Percentiles rank a stretch among this genome's conserved stretches.
Conservation (phyloP, 2,113 vertebrate genomes). For the Zapornia atra region DNA sequence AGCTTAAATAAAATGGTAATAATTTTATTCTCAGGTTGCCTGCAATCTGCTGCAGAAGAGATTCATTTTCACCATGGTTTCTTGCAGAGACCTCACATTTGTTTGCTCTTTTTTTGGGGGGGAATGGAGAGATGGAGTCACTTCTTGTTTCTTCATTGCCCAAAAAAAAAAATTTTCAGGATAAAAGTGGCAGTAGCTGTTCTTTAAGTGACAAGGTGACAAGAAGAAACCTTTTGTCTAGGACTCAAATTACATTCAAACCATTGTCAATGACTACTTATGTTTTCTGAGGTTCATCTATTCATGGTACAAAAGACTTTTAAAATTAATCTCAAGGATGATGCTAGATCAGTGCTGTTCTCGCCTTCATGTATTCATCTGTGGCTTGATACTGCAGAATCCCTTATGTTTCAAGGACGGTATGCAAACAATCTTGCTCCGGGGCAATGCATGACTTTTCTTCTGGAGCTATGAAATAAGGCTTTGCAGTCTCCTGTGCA, state of each 20-base stretch:
- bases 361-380: background rate
- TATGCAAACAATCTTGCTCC: background rate
- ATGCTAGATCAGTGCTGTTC: background rate
- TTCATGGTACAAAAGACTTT: background rate
- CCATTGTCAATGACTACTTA: background rate
- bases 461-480: background rate
- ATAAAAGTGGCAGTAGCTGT: background rate
- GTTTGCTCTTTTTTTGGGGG: background rate
- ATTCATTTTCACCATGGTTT: background rate
- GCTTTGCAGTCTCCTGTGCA: background rate
- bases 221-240: background rate
- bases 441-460: accelerated
- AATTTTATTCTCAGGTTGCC: background rate
- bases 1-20: background rate
- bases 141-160: background rate
- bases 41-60: background rate
- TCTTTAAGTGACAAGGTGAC: background rate
- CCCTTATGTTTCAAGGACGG: background rate
- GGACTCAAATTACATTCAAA: background rate
- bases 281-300: background rate
- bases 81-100: background rate
- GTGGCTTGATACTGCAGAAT: background rate
- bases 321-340: background rate
- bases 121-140: background rate
- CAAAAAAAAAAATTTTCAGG: background rate